Base-by-base conservation (phyloP, 2,888 invertebrate species). In the Drosophila emarginata region DNA sequence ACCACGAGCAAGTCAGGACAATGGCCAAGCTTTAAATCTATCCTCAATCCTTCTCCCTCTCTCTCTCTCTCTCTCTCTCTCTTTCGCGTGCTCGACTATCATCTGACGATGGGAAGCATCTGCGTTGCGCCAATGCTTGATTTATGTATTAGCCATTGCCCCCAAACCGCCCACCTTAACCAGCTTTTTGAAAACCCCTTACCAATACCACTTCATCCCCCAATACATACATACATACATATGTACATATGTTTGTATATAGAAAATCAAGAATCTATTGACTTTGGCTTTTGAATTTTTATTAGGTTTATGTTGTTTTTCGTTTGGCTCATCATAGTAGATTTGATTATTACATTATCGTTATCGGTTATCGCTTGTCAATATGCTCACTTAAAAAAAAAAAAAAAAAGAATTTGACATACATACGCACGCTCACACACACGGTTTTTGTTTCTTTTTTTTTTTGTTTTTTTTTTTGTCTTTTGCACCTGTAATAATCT, bases 281-380 rank as follows among this genome's bases (percentile, higher is more conserved):
- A 63, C 78, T 86, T 80, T 80, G 87, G 84, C 87, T 87, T 81
- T 86, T 81, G 81, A 87, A 81, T 45, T 81, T 81, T 81, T 81
- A 81, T 86, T 81, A 86, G 78, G 78, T 83, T 86, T 79, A 37
- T 50, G 54, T 63, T 72, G 23, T 72, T 74, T 32, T 53, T 32
- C 64, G 32, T 71, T 71, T 71, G 71, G 71, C 71, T 71, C 65
- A 51, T 52, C 70, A 69, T 69, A 77, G 82, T 73, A 72, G 78
- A 86, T 65, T 61, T 73, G 67, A 76, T 72, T 80, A 77, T 77
- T 80, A 86, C 70, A 71, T 71, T 72, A 64, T 72, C 56, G 60
- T 61, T 67, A 76, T 82, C 74, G 72, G 72, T 50, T 61, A 75
- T 80, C 69, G 62, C 15, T 63, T 67, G 64, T 72, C 37, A n/a